phyloP scores from a whole-genome alignment of 2,888 invertebrate genomes.

The Meiosimyza platycephala region DNA sequence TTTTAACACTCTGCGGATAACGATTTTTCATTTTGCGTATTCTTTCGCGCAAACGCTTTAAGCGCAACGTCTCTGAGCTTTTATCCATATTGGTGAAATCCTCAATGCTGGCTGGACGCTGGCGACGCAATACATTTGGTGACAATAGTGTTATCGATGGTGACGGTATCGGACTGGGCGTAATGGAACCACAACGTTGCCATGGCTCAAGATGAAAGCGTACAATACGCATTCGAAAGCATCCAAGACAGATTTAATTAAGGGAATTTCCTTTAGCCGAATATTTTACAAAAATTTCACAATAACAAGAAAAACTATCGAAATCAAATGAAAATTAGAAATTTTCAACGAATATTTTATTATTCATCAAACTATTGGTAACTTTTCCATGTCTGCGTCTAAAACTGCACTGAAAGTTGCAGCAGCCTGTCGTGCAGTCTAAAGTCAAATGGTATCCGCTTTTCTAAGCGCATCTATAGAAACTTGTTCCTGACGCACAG shows the following conservation, averaged over 20 bases:
- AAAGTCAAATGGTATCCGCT: neutral
- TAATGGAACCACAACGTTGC: slow-evolving; percentile 64
- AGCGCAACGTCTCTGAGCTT: slow-evolving; percentile 44
- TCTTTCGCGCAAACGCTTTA: slow-evolving; percentile 51
- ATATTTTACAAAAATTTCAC: too few relatives aligned
- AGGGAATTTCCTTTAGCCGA: too few relatives aligned
- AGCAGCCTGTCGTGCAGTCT: neutral
- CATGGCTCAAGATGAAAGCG: slow-evolving; percentile 67
- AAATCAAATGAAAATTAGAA: too few relatives aligned
- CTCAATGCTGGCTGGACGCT: slow-evolving; percentile 63
- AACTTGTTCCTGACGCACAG: slow-evolving; percentile 29
- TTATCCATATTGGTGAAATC: slow-evolving; percentile 51
- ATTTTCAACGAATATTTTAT: too few relatives aligned
- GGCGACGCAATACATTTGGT: slow-evolving; percentile 63
- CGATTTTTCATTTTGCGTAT: slow-evolving; percentile 63
- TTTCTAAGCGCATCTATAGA: slow-evolving; percentile 1
- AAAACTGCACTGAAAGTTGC: slow-evolving; percentile 32
- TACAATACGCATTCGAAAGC: slow-evolving; percentile 64
- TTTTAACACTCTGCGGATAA: slow-evolving; percentile 67
- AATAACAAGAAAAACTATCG: too few relatives aligned
- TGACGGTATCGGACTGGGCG: slow-evolving; percentile 62
- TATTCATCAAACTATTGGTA: too few relatives aligned
- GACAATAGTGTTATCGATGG: slow-evolving; percentile 62
- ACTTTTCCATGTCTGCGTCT: slow-evolving; percentile 2
- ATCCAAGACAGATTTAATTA: too few relatives aligned